phyloP scores from a whole-genome alignment of 1,140 invertebrate species.

The Bombus ignitus region DNA sequence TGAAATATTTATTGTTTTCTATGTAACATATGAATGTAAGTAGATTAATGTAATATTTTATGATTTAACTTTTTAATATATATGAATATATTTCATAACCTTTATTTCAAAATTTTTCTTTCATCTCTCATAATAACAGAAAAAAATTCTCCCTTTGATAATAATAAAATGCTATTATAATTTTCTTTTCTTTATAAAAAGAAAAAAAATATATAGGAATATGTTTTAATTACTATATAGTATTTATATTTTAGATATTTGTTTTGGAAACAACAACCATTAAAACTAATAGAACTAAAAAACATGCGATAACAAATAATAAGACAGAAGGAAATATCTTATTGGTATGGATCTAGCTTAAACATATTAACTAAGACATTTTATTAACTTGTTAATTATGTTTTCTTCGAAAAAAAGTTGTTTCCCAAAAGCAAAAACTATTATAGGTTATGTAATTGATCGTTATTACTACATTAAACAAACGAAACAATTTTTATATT shows the following conservation, averaged over 20 bases:
- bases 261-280: neutral
- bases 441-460: slow-evolving; percentile 19
- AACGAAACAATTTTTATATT: slow-evolving; percentile 23
- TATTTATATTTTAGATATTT: neutral
- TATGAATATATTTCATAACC: neutral
- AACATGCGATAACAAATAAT: neutral
- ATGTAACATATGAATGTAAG: neutral
- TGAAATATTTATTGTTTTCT: neutral
- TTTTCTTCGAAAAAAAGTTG: slow-evolving; percentile 30
- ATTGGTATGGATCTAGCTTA: no score
- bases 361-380: neutral
- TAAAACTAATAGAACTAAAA: neutral
- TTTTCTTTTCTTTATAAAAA: neutral
- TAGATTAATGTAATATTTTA: neutral
- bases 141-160: neutral
- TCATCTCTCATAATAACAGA: neutral
- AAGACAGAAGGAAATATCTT: neutral
- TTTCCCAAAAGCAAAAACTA: slow-evolving; percentile 13
- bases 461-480: neutral
- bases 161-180: neutral
- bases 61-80: neutral
- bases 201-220: neutral
- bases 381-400: slow-evolving; percentile 26
- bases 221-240: no score
- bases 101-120: neutral